These are phyloP conservation scores for Caprella mutica DNA, from an alignment of 2,888 invertebrate species.

Conservation along the genomic window DNA sequence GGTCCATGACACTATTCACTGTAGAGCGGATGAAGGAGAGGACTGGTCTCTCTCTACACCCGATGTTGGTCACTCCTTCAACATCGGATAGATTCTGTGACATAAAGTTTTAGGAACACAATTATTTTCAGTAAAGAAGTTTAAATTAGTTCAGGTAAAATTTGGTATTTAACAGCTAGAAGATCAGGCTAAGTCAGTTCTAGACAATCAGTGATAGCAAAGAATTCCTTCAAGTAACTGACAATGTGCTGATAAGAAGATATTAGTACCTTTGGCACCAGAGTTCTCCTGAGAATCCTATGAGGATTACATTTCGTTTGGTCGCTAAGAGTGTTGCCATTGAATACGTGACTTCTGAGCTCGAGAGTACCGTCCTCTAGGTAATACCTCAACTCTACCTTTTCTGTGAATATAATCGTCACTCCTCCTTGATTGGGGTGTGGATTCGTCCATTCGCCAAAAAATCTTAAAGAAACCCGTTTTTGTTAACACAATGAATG, in stretches of 20 bases:
- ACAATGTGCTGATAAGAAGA: neutral
- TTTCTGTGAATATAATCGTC: conserved; percentile 15
- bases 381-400: conserved; percentile 25
- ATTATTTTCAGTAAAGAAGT: too few species aligned
- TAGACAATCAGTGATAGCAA: too few species aligned
- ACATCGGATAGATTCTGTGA: neutral
- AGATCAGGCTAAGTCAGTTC: too few species aligned
- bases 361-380: conserved; percentile 24
- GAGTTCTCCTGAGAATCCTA: neutral
- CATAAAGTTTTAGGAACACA: too few species aligned
- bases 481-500: neutral
- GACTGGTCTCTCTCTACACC: neutral
- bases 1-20: neutral
- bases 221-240: neutral
- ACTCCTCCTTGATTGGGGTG: conserved; percentile 12
- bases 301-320: too few species aligned
- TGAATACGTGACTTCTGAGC: conserved; percentile 14
- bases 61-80: neutral
- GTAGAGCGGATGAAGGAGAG: neutral
- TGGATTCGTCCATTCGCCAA: conserved; percentile 18
- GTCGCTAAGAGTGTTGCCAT: neutral
- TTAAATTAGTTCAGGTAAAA: too few species aligned
- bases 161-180: too few species aligned
- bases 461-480: conserved; percentile 11
- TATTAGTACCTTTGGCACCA: conserved; percentile 7